Evolutionary conservation across 1,140 invertebrate species (phyloP).

Genomic region (Lasaia peninsularis): DNA sequence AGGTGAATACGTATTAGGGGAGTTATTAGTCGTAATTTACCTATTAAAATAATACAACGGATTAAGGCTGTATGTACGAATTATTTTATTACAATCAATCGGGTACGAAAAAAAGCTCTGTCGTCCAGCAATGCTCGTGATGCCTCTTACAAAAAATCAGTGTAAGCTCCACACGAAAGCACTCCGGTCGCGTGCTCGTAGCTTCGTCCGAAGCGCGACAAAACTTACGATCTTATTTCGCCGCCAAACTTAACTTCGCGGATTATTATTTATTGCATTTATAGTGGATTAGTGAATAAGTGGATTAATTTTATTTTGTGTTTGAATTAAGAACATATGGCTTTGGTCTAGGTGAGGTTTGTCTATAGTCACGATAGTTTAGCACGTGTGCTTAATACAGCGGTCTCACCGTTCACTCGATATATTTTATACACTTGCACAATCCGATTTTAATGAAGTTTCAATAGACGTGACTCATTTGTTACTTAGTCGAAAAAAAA

Average conservation of each 20-base stretch:
- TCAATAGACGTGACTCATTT: not conserved
- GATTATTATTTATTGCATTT: slow-evolving; percentile 16
- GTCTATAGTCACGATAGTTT: slow-evolving; percentile 57
- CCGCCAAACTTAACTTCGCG: slow-evolving; percentile 31
- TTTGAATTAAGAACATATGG: slow-evolving; percentile 68
- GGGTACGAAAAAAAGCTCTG: too few relatives aligned
- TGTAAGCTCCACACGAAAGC: slow-evolving; percentile 64
- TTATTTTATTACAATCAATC: too few relatives aligned
- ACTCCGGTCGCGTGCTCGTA: slow-evolving; percentile 53
- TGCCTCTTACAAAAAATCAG: slow-evolving; percentile 74
- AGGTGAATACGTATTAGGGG: too few relatives aligned
- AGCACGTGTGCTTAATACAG: slow-evolving; percentile 59
- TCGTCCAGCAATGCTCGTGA: slow-evolving; percentile 31
- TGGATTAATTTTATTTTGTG: slow-evolving; percentile 47
- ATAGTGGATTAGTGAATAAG: slow-evolving; percentile 50
- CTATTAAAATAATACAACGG: too few relatives aligned
- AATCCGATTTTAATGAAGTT: slow-evolving; percentile 14
- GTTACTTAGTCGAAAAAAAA: too few relatives aligned
- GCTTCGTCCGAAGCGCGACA: slow-evolving; percentile 25
- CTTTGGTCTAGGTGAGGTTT: slow-evolving; percentile 47
- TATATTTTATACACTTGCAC: slow-evolving; percentile 40
- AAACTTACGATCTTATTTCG: slow-evolving; percentile 30
- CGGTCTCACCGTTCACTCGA: slow-evolving; percentile 68
- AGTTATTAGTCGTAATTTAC: too few relatives aligned
- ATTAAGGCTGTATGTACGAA: too few relatives aligned